A percentile compares a stretch with the other conserved stretches of the same genome.
phyloP scores from a whole-genome alignment of 2,113 vertebrate species.

The Eulacestoma nigropectus region DNA sequence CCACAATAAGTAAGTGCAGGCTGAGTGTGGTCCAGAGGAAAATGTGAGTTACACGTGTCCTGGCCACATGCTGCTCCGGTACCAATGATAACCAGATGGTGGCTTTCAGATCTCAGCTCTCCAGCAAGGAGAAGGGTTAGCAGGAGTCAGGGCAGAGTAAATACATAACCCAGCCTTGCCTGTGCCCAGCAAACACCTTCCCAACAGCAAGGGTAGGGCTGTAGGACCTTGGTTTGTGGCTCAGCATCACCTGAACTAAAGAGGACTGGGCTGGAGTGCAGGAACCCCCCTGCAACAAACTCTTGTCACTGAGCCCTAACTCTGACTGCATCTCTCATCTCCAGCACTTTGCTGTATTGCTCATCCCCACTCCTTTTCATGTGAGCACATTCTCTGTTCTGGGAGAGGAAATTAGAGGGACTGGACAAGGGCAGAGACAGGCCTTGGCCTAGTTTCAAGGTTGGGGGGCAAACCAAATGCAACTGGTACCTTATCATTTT shows the following conservation, averaged over 20 bases:
- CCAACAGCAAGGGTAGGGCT: rapidly evolving
- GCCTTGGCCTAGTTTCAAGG: background rate
- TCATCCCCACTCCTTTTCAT: background rate
- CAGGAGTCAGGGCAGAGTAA: background rate
- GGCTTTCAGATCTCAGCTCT: background rate
- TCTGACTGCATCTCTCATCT: background rate
- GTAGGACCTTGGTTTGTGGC: background rate
- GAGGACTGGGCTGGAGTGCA: background rate
- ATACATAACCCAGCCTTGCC: background rate
- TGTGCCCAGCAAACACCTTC: background rate
- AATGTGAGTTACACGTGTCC: constrained; percentile 39
- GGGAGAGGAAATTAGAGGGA: background rate
- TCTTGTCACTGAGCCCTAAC: background rate
- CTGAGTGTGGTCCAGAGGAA: constrained; percentile 56
- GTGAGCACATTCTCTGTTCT: background rate
- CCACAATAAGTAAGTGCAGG: constrained; percentile 40
- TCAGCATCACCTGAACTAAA: background rate
- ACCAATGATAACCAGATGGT: constrained; percentile 58
- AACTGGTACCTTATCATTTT: background rate
- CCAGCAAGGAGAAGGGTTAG: background rate
- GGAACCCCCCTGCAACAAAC: rapidly evolving
- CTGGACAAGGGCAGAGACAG: background rate
- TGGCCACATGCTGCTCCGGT: background rate
- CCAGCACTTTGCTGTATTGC: background rate
- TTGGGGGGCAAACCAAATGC: background rate